Percentiles rank a stretch among this genome's conserved stretches.
phyloP scores from a whole-genome alignment of 1,140 invertebrate genomes.

The Trichogramma pretiosum region DNA sequence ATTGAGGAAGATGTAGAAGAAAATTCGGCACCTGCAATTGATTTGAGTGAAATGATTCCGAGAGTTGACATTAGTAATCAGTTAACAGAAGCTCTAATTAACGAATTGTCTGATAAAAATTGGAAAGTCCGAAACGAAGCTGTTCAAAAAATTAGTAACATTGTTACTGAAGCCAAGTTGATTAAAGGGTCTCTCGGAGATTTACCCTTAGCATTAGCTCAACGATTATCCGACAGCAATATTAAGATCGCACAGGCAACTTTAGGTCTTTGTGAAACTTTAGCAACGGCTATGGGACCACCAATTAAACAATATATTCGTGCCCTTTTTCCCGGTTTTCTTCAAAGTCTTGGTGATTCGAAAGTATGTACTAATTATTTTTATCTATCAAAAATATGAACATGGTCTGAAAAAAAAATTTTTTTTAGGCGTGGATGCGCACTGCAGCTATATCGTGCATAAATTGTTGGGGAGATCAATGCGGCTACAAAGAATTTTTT shows the following conservation, averaged over 20 bases:
- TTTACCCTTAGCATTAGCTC: slow-evolving; percentile 66
- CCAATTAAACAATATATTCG: slow-evolving; percentile 71
- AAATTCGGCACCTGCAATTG: slow-evolving; percentile 40
- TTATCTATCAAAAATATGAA: slow-evolving; percentile 2
- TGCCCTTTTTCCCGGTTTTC: slow-evolving; percentile 73
- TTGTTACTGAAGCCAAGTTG: slow-evolving; percentile 67
- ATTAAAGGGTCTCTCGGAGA: slow-evolving; percentile 78
- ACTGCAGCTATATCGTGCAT: slow-evolving; percentile 69
- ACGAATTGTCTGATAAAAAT: slow-evolving; percentile 83
- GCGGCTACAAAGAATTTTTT: slow-evolving; percentile 73
- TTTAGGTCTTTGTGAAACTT: slow-evolving; percentile 67
- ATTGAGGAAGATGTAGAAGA: slow-evolving; percentile 49
- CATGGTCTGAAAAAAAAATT: not conserved
- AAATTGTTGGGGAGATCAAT: slow-evolving; percentile 73
- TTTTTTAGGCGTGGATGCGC: slow-evolving; percentile 53
- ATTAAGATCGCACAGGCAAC: slow-evolving; percentile 80
- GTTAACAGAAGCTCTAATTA: slow-evolving; percentile 72
- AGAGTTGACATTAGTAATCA: slow-evolving; percentile 77
- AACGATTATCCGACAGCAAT: slow-evolving; percentile 78
- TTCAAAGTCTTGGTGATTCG: slow-evolving; percentile 62
- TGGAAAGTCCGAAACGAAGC: slow-evolving; percentile 88
- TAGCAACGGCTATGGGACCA: slow-evolving; percentile 73
- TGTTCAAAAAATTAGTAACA: slow-evolving; percentile 65
- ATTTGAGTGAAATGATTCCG: slow-evolving; percentile 60
- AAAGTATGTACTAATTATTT: slow-evolving; percentile 48